Base-by-base conservation (phyloP, 2,113 vertebrate species). In the Mungos mungo region DNA sequence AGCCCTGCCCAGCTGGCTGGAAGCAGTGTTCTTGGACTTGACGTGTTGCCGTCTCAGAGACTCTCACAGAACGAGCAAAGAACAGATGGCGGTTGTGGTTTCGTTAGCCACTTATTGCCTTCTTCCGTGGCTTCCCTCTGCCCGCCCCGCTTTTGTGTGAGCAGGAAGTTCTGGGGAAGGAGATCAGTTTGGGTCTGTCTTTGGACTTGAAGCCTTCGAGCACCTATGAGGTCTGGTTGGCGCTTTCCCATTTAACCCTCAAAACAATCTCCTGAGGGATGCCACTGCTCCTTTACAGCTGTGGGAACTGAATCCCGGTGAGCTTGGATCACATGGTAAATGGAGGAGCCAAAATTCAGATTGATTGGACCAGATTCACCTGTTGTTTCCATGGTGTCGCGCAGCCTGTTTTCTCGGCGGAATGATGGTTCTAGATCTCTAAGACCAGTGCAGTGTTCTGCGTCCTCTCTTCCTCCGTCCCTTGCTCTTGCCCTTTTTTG, bases 1-100 rank as follows among this genome's bases (percentile, higher is more conserved):
- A 38, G 89, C 84, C 29, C 82, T 94, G 85, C 91, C 54, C 77
- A 87, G 93, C 96, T 92, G 96, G 79, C 97, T 47, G 77, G 45
- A 35, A 60, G 35, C n/a, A n/a, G 15, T 35, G 45, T 33, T 83
- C 89, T 79, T 74, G 31, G 92, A 85, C 60, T 52, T 91, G 45
- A 92, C 76, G 41, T 66, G 57, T 50, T 66, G 57, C 81, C 74
- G 72, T 82, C 66, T 38, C 29, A 15, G 85, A 88, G 80, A 76
- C 7, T 3, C 92, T 92, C 9, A 23, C 86, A 71, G 89, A 85
- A 86, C 65, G 72, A 95, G 81, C 60, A 38, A 66, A 91, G 85
- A 85, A 41, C 96, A 90, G 90, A 86, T 38, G 96, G 87, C 68
- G 84, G 16, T 4, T 74, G 92, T 2, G 8, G 79, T 86, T 87